Base-by-base conservation (phyloP, 2,113 vertebrate species). In the Pedionomus torquatus region DNA sequence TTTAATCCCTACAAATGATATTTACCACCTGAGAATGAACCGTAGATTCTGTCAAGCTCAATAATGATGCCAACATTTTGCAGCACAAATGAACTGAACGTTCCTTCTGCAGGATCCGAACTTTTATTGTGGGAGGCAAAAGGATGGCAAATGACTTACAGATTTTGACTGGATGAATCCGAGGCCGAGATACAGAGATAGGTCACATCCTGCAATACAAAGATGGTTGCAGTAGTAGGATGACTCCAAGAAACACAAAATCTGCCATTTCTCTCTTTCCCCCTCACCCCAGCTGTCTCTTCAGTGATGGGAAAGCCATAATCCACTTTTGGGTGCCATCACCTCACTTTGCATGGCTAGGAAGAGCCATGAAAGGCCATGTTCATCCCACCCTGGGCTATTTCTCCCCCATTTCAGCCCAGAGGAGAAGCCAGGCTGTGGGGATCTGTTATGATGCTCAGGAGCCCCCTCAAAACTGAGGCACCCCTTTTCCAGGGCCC, bases 121-220 rank as follows among this genome's bases (percentile, higher is more conserved):
- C 55, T 46, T 49, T 61, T 48, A 16, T 21, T 26, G 25, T 21
- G 51, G 58, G 26, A 63, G 33, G 60, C 10, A 18, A 51, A 83
- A 72, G 51, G 55, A 13, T 11, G 19, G 41, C 64, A 43, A 80
- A 55, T 0, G 14, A 99, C 99, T 99, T 93, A 99, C 99, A 99
- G 92, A 95, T 99, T 99, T 89, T 99, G 98, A 87, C 94, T 98
- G 61, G 98, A 98, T 8, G 98, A 98, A 95, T 99, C 99, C 4
- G 98, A 98, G 90, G 98, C 99, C 0, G 98, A 97, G 88, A 99
- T 99, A 75, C 99, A 99, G 91, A 99, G 98, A 71, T 99, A 99
- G 16, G 97, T 98, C 98, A 98, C 98, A 96, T 98, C 98, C 99
- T 99, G 98, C 28, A 96, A 96, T 0, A 90, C 49, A 90, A 26